Percentiles rank a stretch among this genome's conserved stretches.
These are phyloP conservation scores for Neoarius graeffei DNA, from an alignment of 2,113 vertebrate species.

Conservation along the genomic window DNA sequence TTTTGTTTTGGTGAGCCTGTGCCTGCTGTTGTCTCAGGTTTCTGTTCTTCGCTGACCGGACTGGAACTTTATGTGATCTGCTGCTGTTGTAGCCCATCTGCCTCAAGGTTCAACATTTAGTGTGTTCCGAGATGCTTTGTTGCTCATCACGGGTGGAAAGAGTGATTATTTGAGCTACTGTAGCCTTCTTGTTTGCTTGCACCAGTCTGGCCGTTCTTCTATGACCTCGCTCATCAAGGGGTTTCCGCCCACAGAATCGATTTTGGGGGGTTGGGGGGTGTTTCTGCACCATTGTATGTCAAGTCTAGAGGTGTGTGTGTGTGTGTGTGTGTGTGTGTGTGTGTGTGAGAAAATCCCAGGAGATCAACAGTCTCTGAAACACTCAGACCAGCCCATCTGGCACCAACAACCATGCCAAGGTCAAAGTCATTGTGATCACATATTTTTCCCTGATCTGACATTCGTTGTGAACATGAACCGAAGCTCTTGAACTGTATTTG, in stretches of 20 bases:
- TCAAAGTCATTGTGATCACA: not conserved
- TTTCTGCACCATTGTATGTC: not conserved
- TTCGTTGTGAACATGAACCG: not conserved
- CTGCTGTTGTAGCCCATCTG: not conserved
- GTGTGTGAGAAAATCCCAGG: not conserved
- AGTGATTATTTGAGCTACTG: not conserved
- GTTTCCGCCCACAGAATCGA: not conserved
- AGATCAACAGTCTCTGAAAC: not conserved
- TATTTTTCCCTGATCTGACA: not conserved
- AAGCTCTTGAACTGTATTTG: not conserved
- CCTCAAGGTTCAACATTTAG: not conserved
- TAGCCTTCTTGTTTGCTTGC: no score
- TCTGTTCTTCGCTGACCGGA: not conserved
- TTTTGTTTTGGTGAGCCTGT: not conserved
- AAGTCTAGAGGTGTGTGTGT: no score
- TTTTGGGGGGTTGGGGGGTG: not conserved
- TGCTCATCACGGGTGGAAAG: not conserved
- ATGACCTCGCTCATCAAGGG: not conserved
- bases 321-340: no score
- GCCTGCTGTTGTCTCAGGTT: not conserved
- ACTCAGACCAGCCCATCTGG: not conserved
- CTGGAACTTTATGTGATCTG: not conserved
- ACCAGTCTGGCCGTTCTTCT: not conserved
- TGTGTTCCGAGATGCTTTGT: not conserved
- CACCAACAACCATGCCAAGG: not conserved